phyloP scores from a whole-genome alignment of 2,113 vertebrate genomes.

The Phaethon lepturus region DNA sequence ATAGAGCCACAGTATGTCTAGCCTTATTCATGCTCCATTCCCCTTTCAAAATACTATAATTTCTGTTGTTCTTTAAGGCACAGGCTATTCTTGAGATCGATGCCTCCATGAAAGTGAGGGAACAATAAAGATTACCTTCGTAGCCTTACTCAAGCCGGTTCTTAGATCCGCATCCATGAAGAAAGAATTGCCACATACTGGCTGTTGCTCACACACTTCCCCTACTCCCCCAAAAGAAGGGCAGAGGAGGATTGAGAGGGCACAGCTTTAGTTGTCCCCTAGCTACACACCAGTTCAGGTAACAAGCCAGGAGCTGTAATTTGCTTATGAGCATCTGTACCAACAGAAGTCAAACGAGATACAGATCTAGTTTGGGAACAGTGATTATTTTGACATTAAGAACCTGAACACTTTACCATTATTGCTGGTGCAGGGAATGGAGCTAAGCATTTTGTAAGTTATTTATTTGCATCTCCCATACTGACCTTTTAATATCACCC shows the following conservation, averaged over 20 bases:
- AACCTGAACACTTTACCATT: neutral
- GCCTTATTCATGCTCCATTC: neutral
- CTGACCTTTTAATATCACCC: neutral
- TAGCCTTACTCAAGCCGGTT: neutral
- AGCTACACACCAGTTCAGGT: neutral
- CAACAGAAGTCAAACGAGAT: neutral
- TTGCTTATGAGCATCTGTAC: neutral
- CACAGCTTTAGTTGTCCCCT: neutral
- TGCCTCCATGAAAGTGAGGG: neutral
- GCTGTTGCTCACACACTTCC: neutral
- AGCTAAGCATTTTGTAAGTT: neutral
- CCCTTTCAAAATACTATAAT: constrained; percentile 11
- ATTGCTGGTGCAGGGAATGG: neutral
- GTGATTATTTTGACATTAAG: neutral
- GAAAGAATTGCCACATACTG: neutral
- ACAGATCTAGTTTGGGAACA: neutral
- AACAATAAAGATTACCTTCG: too few species aligned
- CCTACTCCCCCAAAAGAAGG: neutral
- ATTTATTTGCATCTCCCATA: neutral
- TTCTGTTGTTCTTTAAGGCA: neutral
- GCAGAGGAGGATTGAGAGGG: neutral
- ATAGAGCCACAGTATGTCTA: neutral
- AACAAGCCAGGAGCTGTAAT: neutral
- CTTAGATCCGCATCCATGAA: neutral
- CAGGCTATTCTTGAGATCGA: neutral